These are phyloP conservation scores for Meloidogyne floridensis DNA, from an alignment of 1,140 invertebrate genomes.

Conservation along the genomic window DNA sequence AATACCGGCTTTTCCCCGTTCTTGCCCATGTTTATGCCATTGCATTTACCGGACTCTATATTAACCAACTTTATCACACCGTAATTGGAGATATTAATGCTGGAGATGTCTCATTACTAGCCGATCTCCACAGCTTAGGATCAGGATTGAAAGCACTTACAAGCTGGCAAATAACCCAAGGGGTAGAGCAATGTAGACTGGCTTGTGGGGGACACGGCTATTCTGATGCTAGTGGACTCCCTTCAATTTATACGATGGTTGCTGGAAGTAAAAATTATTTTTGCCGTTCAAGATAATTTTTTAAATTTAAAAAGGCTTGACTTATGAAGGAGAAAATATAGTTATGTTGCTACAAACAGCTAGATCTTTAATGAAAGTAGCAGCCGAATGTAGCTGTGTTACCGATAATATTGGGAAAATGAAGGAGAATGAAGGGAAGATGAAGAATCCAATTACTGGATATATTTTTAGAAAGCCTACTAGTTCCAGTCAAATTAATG, in stretches of 20 bases:
- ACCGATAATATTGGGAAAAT: slow-evolving; percentile 14
- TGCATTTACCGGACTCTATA: slow-evolving; percentile 70
- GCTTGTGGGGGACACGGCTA: slow-evolving; percentile 92
- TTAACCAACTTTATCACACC: slow-evolving; percentile 70
- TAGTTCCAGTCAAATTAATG: background rate
- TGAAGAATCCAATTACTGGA: background rate
- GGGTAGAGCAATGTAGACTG: slow-evolving; percentile 72
- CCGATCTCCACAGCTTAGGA: slow-evolving; percentile 81
- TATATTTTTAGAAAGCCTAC: background rate
- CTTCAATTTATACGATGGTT: slow-evolving; percentile 63
- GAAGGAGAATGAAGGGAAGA: background rate
- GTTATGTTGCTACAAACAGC: slow-evolving; percentile 86
- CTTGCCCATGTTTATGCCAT: slow-evolving; percentile 80
- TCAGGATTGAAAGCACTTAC: slow-evolving; percentile 87
- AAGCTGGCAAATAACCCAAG: slow-evolving; percentile 69
- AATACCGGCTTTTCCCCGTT: slow-evolving; percentile 83
- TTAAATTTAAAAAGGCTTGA: slow-evolving; percentile 74
- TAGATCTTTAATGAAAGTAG: slow-evolving; percentile 83
- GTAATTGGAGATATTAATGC: slow-evolving; percentile 73
- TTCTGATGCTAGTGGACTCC: slow-evolving; percentile 64
- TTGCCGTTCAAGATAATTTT: background rate
- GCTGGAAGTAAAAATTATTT: slow-evolving; percentile 73
- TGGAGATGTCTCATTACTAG: slow-evolving; percentile 68
- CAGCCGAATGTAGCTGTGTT: slow-evolving; percentile 64
- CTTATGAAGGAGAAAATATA: slow-evolving; percentile 87